phyloP scores from a whole-genome alignment of 2,888 invertebrate genomes.

The Deladenus siricidicola region DNA sequence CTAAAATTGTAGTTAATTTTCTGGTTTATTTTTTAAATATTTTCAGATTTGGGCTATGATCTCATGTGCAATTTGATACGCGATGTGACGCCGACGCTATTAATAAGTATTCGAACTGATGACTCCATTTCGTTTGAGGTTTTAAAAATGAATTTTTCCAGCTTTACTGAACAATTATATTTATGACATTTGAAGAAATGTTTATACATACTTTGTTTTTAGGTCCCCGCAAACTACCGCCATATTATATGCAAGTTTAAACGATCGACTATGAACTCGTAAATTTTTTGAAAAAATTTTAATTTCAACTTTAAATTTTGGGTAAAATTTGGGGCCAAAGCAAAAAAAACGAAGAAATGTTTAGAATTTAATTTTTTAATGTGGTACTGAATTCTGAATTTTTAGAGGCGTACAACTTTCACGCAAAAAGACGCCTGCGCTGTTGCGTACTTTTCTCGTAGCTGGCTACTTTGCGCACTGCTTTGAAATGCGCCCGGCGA shows the following conservation, averaged over 20 bases:
- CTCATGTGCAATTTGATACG: conserved; percentile 11
- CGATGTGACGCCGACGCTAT: conserved; percentile 6
- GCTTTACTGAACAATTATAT: background rate
- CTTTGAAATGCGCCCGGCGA: background rate
- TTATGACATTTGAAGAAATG: background rate
- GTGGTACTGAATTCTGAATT: too few relatives aligned
- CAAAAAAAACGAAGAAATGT: too few relatives aligned
- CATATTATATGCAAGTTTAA: conserved; percentile 2
- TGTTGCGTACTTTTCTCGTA: conserved; percentile 13
- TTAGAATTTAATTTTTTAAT: too few relatives aligned
- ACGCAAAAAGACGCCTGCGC: background rate
- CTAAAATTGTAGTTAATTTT: conserved; percentile 1
- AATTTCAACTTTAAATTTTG: too few relatives aligned
- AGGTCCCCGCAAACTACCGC: background rate
- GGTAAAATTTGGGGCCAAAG: too few relatives aligned
- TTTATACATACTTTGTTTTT: background rate
- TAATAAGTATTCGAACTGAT: conserved; percentile 7
- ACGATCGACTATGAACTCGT: background rate
- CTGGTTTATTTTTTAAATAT: background rate
- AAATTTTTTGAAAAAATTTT: background rate
- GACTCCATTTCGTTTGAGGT: conserved; percentile 6
- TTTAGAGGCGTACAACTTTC: too few relatives aligned
- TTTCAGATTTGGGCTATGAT: conserved; percentile 13
- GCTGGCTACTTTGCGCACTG: conserved; percentile 18
- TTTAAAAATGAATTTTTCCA: background rate